Evolutionary conservation across 2,113 vertebrate genomes (phyloP).

Genomic region (Ameiurus melas): DNA sequence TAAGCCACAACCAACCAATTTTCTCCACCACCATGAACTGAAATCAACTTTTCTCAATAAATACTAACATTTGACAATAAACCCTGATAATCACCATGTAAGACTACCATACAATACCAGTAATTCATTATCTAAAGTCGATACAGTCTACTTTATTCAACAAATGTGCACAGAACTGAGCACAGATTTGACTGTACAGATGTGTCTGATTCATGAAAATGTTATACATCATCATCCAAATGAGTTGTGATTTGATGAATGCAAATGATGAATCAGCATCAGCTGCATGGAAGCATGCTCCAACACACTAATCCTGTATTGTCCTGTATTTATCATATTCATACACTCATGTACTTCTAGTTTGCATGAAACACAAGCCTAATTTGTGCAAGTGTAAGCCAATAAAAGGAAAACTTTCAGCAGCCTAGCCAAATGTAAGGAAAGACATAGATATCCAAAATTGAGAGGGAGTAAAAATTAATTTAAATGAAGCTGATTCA

Average conservation of each 20-base stretch:
- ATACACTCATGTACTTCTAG: not conserved
- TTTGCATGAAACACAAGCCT: not conserved
- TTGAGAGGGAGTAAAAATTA: not conserved
- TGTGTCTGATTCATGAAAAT: not conserved
- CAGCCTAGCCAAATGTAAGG: not conserved
- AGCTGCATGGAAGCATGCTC: not conserved
- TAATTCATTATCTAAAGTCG: not conserved
- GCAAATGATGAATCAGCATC: not conserved
- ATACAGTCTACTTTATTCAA: not conserved
- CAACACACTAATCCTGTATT: not conserved
- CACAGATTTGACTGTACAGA: not conserved
- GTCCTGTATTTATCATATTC: not conserved
- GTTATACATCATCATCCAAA: not conserved
- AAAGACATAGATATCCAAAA: not conserved
- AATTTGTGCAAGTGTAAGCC: not conserved
- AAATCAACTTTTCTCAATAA: not conserved
- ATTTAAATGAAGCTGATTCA: not conserved
- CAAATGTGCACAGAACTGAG: not conserved
- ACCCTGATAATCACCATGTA: not conserved
- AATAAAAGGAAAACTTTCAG: not conserved
- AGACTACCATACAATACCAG: not conserved
- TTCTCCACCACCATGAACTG: not conserved
- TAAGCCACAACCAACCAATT: not conserved
- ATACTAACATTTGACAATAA: not conserved
- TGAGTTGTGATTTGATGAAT: not conserved